phyloP scores from a whole-genome alignment of 2,113 vertebrate genomes.

The Xenopus tropicalis region DNA sequence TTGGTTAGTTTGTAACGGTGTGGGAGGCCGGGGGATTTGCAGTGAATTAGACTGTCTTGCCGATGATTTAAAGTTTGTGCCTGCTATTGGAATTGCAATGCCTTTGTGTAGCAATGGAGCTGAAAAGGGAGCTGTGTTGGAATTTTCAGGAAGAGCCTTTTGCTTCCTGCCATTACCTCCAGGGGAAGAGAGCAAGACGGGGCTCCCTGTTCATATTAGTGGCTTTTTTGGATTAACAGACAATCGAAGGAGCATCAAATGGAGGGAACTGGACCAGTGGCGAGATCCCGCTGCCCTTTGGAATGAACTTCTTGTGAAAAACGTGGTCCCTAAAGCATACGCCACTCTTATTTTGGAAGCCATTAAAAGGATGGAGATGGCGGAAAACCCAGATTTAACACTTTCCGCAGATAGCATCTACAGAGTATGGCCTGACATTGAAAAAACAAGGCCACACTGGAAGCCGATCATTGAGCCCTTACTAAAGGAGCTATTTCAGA shows the following conservation, averaged over 20 bases:
- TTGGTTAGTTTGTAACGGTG: constrained; percentile 93
- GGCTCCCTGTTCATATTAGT: constrained; percentile 93
- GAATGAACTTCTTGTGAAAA: constrained; percentile 89
- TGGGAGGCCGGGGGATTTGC: constrained; percentile 88
- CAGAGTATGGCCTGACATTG: constrained; percentile 82
- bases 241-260: constrained; percentile 96
- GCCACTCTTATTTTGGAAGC: constrained; percentile 82
- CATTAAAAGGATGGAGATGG: constrained; percentile 76
- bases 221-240: constrained; percentile 97
- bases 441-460: constrained; percentile 78
- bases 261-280: constrained; percentile 96
- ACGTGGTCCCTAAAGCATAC: constrained; percentile 86
- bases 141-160: constrained; percentile 89
- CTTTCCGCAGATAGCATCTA: constrained; percentile 77
- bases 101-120: constrained; percentile 62
- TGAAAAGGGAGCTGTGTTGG: constrained; percentile 70
- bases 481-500: constrained; percentile 78
- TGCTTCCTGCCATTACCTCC: constrained; percentile 95
- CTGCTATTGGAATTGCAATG: constrained; percentile 88
- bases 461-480: constrained; percentile 83
- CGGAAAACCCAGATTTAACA: constrained; percentile 75
- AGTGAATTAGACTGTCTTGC: constrained; percentile 84
- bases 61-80: constrained; percentile 92
- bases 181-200: constrained; percentile 91
- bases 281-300: constrained; percentile 92